Conservation (phyloP, 2,888 invertebrate species). For the Pristionchus arcanus region DNA sequence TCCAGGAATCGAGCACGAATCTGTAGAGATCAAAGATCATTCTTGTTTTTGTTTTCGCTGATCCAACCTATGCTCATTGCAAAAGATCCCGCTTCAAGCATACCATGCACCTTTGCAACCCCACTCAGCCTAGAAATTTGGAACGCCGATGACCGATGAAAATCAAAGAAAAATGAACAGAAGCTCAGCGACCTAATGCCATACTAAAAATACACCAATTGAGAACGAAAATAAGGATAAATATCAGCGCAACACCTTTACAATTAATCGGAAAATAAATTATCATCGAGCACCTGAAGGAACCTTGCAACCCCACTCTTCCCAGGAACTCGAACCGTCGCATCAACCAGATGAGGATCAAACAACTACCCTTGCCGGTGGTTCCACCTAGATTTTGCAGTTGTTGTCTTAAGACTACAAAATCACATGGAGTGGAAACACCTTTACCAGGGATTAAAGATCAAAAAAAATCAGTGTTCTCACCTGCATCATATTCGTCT, state of each 20-base stretch:
- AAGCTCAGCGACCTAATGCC: no score
- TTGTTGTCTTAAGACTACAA: no score
- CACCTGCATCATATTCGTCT: conserved; percentile 25
- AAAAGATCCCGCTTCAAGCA: neutral
- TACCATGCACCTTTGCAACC: neutral
- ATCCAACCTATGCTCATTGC: neutral
- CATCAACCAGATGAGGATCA: no score
- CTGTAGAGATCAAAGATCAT: conserved; percentile 21
- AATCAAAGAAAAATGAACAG: no score
- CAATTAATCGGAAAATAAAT: neutral
- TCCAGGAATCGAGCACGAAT: conserved; percentile 28
- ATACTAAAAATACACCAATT: no score
- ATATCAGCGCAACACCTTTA: neutral
- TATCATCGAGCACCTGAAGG: no score
- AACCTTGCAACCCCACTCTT: no score
- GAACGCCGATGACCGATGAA: no score
- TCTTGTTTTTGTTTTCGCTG: neutral
- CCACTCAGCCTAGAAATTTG: neutral
- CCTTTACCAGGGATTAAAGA: conserved; percentile 16
- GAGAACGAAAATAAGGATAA: neutral
- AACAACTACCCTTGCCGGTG: no score
- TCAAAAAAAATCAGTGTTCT: neutral
- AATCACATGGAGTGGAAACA: no score
- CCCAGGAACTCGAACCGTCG: neutral
- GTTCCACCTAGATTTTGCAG: no score